Evolutionary conservation across 1,140 invertebrate genomes (phyloP).

Genomic region (Euborellia annulipes): DNA sequence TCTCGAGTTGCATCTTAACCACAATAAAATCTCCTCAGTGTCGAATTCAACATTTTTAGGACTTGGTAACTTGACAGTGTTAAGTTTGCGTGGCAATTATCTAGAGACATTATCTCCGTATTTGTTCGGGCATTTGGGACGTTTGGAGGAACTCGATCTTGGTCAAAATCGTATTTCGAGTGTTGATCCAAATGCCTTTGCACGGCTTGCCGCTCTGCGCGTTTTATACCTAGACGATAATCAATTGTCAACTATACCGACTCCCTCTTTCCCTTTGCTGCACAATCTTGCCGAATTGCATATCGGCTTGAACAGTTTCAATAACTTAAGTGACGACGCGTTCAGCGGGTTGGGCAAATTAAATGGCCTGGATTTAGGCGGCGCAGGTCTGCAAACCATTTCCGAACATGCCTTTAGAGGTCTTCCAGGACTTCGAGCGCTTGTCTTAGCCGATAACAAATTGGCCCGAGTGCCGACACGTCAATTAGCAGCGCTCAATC

Average conservation of each 20-base stretch:
- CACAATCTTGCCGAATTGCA: conserved; percentile 65
- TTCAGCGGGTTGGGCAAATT: conserved; percentile 59
- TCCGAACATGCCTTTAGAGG: conserved; percentile 57
- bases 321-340: conserved; percentile 49
- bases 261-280: conserved; percentile 47
- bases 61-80: conserved; percentile 53
- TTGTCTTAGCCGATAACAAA: conserved; percentile 65
- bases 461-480: conserved; percentile 55
- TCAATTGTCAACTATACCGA: conserved; percentile 56
- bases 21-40: conserved; percentile 68
- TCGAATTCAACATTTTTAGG: conserved; percentile 65
- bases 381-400: conserved; percentile 60
- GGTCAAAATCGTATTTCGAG: conserved; percentile 70
- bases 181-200: conserved; percentile 62
- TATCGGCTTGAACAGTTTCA: conserved; percentile 66
- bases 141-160: conserved; percentile 70
- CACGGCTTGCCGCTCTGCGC: conserved; percentile 52
- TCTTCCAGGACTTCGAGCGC: conserved; percentile 47
- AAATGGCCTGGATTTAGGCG: conserved; percentile 58
- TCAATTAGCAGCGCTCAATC: conserved; percentile 47
- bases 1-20: conserved; percentile 62
- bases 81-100: conserved; percentile 69
- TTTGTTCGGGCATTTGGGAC: conserved; percentile 54
- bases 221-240: conserved; percentile 76
- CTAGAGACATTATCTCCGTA: conserved; percentile 57